Base-by-base conservation (phyloP, 2,797 vertebrate genomes). In the Falco columbarius region DNA sequence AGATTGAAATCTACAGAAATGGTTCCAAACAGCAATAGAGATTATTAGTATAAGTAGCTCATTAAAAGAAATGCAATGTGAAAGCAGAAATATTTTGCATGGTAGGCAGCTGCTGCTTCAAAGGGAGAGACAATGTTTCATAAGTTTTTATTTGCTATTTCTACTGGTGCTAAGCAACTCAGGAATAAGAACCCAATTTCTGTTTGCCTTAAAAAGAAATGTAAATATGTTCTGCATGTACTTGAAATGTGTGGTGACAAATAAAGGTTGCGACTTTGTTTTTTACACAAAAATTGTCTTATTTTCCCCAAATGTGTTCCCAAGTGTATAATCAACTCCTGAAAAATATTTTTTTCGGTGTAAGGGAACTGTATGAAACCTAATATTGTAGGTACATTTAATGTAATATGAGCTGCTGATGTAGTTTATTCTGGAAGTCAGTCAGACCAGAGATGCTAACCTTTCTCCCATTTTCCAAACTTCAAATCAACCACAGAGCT, bases 181-280 rank as follows among this genome's bases (percentile, higher is more conserved):
- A 95, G 95, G 96, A 97, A 95, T 87, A 94, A 93, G 88, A 93
- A 92, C 56, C 16, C 68, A 84, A 24, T 81, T 88, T 73, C 75
- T 96, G 40, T 96, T 97, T 97, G 94, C 96, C 97, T 97, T 97
- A 97, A 95, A 88, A 85, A 95, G 54, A 93, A 95, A 90, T 97
- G 93, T 96, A 94, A 96, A 96, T 92, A 93, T 2, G 2, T 85
- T 92, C 59, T 89, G 90, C 92, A 95, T 97, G 94, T 77, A 92
- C 36, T 75, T 91, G 51, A 95, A 91, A 81, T 90, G 75, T 95
- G 73, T 89, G 95, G 70, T 95, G 74, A 88, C 52, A 92, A 97
- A 97, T 97, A 97, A 97, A 97, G 47, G 10, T 62, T 20, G 44
- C 18, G 42, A 71, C 38, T 5, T 72, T 88, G n/a, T 42, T 81